Percentiles rank a stretch among this genome's conserved stretches.
phyloP scores from a whole-genome alignment of 2,888 invertebrate species.

The Chloroclysta siterata region DNA sequence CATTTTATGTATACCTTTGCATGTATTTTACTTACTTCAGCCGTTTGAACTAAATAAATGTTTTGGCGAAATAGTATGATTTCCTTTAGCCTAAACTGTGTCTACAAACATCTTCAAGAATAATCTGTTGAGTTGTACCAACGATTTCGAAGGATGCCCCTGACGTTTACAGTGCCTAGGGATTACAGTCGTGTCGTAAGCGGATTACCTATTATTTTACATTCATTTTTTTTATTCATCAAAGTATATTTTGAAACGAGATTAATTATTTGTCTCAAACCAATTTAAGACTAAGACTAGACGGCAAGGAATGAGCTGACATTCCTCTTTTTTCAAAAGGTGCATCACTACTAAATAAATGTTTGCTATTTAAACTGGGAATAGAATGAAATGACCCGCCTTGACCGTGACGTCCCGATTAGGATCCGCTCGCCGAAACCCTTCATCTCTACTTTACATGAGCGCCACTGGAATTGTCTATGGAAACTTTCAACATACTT shows the following conservation, averaged over 20 bases:
- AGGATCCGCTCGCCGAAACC: constrained; percentile 68
- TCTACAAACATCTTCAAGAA: no score
- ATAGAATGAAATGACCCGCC: constrained; percentile 72
- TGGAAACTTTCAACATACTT: constrained; percentile 27
- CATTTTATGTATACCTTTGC: no score
- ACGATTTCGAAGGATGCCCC: no score
- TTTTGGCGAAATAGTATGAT: no score
- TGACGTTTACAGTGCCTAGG: no score
- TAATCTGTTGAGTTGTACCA: no score
- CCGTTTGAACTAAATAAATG: no score
- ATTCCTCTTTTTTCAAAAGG: constrained; percentile 17
- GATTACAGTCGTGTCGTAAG: no score
- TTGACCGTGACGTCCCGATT: constrained; percentile 69
- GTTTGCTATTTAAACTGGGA: constrained; percentile 70
- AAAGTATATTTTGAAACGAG: neutral
- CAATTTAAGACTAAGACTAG: neutral
- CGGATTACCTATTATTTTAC: no score
- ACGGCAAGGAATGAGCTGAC: constrained; percentile 4
- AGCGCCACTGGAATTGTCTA: constrained; percentile 21
- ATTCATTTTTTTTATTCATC: no score
- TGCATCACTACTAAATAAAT: constrained; percentile 57
- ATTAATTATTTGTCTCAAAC: neutral
- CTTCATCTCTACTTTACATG: constrained; percentile 66
- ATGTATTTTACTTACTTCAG: no score
- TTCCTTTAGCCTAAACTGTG: no score